A percentile compares a stretch with the other conserved stretches of the same genome.
Conservation (phyloP, 2,113 vertebrate species). For the Peromyscus maniculatus region DNA sequence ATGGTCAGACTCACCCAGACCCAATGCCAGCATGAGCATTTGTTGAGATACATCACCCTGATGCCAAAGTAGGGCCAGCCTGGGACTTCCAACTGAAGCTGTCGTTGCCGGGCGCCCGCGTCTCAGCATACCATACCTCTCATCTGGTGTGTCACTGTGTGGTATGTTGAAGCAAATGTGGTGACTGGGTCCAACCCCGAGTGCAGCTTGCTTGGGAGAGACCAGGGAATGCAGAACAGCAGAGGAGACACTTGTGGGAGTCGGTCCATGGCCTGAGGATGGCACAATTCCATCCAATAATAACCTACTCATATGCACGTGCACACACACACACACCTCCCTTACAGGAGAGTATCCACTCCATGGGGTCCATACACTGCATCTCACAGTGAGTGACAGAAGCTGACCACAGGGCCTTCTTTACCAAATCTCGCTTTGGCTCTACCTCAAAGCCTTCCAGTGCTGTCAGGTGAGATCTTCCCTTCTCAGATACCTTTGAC, state of each 20-base stretch:
- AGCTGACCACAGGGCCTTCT: background rate
- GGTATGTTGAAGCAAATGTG: background rate
- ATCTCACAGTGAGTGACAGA: background rate
- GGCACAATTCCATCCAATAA: background rate
- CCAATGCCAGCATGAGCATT: background rate
- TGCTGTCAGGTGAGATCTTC: background rate
- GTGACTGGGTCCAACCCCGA: background rate
- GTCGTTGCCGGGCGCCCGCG: background rate
- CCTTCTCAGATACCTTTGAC: background rate
- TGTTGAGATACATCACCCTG: background rate
- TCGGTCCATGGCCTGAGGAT: background rate
- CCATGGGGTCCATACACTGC: rapidly evolving
- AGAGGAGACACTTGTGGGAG: background rate
- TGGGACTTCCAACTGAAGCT: background rate
- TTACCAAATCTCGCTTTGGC: background rate
- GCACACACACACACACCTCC: background rate
- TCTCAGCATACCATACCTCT: background rate
- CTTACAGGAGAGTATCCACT: background rate
- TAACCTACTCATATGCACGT: background rate
- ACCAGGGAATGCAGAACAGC: background rate
- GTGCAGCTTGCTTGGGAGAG: background rate
- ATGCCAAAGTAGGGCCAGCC: background rate
- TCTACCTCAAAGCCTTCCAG: background rate
- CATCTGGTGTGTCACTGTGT: background rate
- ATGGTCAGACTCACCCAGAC: background rate